Conservation (phyloP, 2,888 invertebrate species). For the Idaea biselata region DNA sequence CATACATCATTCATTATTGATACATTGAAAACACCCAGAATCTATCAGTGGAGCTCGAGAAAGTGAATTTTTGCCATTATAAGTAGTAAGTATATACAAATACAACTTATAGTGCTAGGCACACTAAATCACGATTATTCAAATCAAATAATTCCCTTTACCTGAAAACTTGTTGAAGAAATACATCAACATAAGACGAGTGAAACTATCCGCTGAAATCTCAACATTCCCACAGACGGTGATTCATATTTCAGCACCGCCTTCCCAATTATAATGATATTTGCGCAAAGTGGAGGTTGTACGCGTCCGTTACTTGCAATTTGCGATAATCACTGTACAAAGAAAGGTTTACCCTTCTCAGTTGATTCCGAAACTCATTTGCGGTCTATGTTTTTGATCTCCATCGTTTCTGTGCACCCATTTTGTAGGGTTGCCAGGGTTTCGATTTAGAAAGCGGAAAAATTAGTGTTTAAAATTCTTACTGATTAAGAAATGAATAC, state of each 20-base stretch:
- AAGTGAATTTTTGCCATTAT: no score
- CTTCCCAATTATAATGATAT: slow-evolving; percentile 45
- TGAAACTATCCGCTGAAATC: not conserved
- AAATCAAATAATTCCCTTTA: not conserved
- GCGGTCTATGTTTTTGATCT: slow-evolving; percentile 69
- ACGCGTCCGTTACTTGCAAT: slow-evolving; percentile 65
- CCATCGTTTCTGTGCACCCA: slow-evolving; percentile 45
- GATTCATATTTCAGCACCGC: slow-evolving; percentile 7
- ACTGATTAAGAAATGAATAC: not conserved
- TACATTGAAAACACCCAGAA: no score
- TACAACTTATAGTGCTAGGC: no score
- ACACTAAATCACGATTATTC: no score
- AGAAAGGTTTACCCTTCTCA: slow-evolving; percentile 58
- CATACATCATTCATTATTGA: no score
- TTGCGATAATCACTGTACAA: slow-evolving; percentile 67
- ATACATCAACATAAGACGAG: not conserved
- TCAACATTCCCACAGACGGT: not conserved
- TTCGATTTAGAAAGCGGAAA: not conserved
- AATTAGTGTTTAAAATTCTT: not conserved
- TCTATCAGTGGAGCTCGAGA: no score
- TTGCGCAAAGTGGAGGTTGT: slow-evolving; percentile 49
- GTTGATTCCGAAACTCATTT: slow-evolving; percentile 68
- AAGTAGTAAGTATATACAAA: no score
- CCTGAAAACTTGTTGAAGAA: not conserved
- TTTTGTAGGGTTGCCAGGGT: slow-evolving; percentile 34